Conservation (phyloP, 2,888 invertebrate genomes). For the Cataglyphis albicans region DNA sequence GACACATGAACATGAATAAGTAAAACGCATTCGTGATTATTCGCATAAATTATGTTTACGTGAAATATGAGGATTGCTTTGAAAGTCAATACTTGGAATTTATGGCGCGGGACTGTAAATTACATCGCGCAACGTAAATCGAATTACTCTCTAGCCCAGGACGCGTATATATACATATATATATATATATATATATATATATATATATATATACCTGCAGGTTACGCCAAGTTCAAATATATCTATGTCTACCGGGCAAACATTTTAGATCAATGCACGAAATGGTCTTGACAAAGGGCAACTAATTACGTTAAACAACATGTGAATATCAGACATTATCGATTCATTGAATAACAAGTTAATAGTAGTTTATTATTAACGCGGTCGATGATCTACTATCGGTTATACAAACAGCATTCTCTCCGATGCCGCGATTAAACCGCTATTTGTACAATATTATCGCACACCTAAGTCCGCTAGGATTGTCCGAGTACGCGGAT, state of each 20-base stretch:
- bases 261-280: conserved; percentile 55
- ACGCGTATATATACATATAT: background rate
- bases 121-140: conserved; percentile 54
- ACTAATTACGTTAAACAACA: conserved; percentile 57
- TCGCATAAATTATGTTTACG: conserved; percentile 55
- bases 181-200: no score
- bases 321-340: conserved; percentile 56
- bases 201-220: conserved; percentile 21
- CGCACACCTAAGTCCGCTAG: conserved; percentile 53
- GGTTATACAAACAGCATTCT: conserved; percentile 54
- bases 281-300: conserved; percentile 56
- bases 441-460: conserved; percentile 57
- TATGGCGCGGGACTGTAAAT: conserved; percentile 50
- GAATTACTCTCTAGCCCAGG: conserved; percentile 51
- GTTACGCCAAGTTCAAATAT: conserved; percentile 56
- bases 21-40: conserved; percentile 47
- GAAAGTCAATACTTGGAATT: conserved; percentile 57
- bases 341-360: conserved; percentile 58
- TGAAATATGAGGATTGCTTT: conserved; percentile 50
- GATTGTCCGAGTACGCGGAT: conserved; percentile 45
- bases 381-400: conserved; percentile 57
- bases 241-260: conserved; percentile 55
- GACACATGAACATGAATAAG: conserved; percentile 42
- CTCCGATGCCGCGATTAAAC: conserved; percentile 53
- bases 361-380: conserved; percentile 56